Conservation (phyloP, 2,797 vertebrate genomes). For the Pempheris klunzingeri region DNA sequence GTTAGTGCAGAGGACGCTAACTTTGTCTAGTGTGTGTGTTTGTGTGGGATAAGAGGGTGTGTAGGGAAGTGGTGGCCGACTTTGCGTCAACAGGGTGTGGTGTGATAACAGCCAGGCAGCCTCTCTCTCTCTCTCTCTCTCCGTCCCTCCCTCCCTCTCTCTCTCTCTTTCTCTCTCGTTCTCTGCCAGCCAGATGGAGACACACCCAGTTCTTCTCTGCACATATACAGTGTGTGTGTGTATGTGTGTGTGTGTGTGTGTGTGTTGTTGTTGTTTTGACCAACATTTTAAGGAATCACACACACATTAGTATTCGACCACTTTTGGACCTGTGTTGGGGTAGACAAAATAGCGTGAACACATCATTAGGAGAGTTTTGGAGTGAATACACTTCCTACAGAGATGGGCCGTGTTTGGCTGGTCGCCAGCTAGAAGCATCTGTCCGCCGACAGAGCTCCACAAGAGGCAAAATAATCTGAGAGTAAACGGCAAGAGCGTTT, state of each 20-base stretch:
- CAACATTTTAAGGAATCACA: not conserved
- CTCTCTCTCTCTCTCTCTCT: conserved; percentile 55
- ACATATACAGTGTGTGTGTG: conserved; percentile 22
- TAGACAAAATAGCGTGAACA: not conserved
- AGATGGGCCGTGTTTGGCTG: conserved; percentile 33
- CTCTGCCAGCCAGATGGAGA: conserved; percentile 75
- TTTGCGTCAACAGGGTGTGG: conserved; percentile 85
- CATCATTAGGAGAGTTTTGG: too few relatives aligned
- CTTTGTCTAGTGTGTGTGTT: conserved; percentile 27
- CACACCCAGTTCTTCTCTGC: conserved; percentile 72
- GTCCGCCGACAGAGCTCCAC: conserved; percentile 34
- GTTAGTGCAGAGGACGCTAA: conserved; percentile 1
- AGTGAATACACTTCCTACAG: not conserved
- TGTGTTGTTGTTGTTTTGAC: not conserved
- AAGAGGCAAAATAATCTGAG: conserved; percentile 27
- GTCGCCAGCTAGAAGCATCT: conserved; percentile 59
- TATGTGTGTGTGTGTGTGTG: conserved; percentile 14
- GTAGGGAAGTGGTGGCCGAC: conserved; percentile 69
- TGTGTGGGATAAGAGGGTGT: conserved; percentile 66
- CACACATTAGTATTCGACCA: not conserved
- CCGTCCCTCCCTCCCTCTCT: conserved; percentile 12
- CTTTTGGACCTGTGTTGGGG: not conserved
- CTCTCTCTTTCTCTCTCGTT: conserved; percentile 24
- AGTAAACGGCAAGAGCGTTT: not conserved
- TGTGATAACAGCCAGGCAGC: conserved; percentile 80